Evolutionary conservation across 2,797 vertebrate genomes (phyloP), one percentile per base, ranked within the genome.

Genomic region (Sebastes itinus): DNA sequence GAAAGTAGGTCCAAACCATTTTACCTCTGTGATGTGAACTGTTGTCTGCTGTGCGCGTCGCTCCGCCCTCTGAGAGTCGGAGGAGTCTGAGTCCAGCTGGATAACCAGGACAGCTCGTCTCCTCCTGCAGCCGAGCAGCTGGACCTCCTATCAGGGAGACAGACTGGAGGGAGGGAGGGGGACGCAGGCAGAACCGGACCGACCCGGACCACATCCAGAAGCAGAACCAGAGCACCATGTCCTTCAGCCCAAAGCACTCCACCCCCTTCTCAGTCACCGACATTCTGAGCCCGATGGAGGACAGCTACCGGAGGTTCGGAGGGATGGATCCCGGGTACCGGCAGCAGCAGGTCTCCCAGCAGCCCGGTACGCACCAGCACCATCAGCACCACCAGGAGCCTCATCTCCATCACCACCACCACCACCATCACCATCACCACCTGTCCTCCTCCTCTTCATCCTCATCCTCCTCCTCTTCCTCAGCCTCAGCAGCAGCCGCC

Each of bases 251-350:
- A 78, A 98, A 97, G 89, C 97, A 97, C 94, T 97, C 97, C 95
- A 98, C 97, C 84, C 98, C 97, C 90, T 99, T 99, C 96, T 99
- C 97, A 84, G 98, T 99, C 83, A 95, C 93, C 80, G 97, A 99
- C 92, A 98, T 98, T 85, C 93, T 99, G 88, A 98, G 97, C 94
- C 97, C 97, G 68, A 97, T 98, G 95, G 98, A 99, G 92, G 98
- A 99, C 93, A 96, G 90, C 84, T 98, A 97, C 95, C 97, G 97
- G 94, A 97, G 97, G 95, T 97, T 97, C 86, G 95, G 96, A 81
- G 93, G 94, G 62, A 94, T 96, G 96, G 96, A 96, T 0, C 90
- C 75, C 85, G 55, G 95, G 32, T 84, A 97, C 95, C 81, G 97
- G 84, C 90, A 95, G 91, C 84, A 89, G 66, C 89, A 94, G 87